These are phyloP conservation scores for Australoheros facetus DNA, from an alignment of 2,797 vertebrate genomes.

Conservation along the genomic window DNA sequence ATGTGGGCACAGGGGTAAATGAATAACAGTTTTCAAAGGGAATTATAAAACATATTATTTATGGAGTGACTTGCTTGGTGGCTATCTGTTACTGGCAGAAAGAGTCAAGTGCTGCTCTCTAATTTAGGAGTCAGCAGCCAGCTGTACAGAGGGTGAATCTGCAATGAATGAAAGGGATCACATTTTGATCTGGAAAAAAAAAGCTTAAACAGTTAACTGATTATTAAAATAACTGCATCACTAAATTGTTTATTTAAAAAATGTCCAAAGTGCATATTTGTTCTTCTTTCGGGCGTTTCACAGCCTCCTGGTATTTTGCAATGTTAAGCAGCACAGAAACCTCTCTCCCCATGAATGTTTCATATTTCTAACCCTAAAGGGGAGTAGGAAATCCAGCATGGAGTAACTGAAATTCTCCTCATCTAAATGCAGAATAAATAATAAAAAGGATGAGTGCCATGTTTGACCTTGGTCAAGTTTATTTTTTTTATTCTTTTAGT, in stretches of 20 bases:
- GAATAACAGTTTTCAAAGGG: background rate
- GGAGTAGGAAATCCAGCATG: background rate
- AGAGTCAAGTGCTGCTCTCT: background rate
- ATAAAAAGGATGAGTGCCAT: background rate
- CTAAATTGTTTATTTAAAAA: background rate
- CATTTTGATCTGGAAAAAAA: fast-evolving
- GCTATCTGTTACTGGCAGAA: background rate
- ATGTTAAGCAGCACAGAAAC: background rate
- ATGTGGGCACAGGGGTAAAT: background rate
- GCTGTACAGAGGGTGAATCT: background rate
- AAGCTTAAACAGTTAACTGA: fast-evolving
- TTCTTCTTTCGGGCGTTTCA: fast-evolving
- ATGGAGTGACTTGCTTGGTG: background rate
- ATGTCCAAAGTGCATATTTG: background rate
- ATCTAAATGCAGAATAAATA: background rate
- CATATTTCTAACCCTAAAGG: background rate
- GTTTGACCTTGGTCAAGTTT: background rate
- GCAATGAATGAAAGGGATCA: fast-evolving
- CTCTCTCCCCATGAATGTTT: background rate
- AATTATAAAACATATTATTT: slow-evolving; percentile 21
- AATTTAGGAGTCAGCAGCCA: too few species aligned
- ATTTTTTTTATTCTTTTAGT: background rate
- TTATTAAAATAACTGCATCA: fast-evolving
- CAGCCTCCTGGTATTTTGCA: background rate
- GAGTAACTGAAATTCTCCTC: background rate